A percentile compares a stretch with the other conserved stretches of the same genome.
Evolutionary conservation across 2,797 vertebrate species (phyloP).

Genomic region (Vipera ursinii): DNA sequence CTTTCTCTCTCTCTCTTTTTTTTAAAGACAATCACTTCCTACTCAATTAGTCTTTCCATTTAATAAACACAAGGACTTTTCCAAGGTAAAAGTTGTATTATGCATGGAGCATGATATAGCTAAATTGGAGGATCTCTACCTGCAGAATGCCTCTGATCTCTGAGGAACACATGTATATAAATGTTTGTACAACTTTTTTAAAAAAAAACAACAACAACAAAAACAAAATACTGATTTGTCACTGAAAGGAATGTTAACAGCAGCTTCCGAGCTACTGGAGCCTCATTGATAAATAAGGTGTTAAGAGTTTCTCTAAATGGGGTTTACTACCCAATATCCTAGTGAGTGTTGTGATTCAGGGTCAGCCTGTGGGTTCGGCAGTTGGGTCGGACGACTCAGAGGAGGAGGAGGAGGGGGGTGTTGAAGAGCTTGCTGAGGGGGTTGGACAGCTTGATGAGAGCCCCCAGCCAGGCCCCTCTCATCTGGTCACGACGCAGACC

Average conservation of each 20-base stretch:
- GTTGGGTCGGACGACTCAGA: too few relatives aligned
- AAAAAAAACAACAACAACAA: background rate
- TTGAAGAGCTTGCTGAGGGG: too few relatives aligned
- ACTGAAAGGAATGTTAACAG: slow-evolving; percentile 62
- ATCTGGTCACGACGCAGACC: too few relatives aligned
- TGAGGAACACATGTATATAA: slow-evolving; percentile 58
- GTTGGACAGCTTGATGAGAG: too few relatives aligned
- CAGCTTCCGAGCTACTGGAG: slow-evolving; percentile 62
- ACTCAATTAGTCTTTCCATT: slow-evolving; percentile 6
- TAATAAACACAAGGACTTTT: slow-evolving; percentile 50
- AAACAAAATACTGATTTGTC: slow-evolving; percentile 57
- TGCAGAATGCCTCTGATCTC: slow-evolving; percentile 57
- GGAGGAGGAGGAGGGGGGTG: too few relatives aligned
- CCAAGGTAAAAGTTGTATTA: slow-evolving; percentile 60
- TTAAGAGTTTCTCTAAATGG: slow-evolving; percentile 52
- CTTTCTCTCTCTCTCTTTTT: background rate
- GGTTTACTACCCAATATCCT: slow-evolving; percentile 49
- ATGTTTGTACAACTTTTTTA: slow-evolving; percentile 67
- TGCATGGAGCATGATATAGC: slow-evolving; percentile 33
- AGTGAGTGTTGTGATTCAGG: background rate
- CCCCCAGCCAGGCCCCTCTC: too few relatives aligned
- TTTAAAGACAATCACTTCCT: slow-evolving; percentile 4
- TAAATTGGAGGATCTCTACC: slow-evolving; percentile 20
- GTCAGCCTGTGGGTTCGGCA: too few relatives aligned
- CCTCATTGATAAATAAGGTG: slow-evolving; percentile 63